A percentile compares a stretch with the other conserved stretches of the same genome.
These are phyloP conservation scores for Ypsolopha scabrella DNA, from an alignment of 2,888 invertebrate species.

Conservation along the genomic window DNA sequence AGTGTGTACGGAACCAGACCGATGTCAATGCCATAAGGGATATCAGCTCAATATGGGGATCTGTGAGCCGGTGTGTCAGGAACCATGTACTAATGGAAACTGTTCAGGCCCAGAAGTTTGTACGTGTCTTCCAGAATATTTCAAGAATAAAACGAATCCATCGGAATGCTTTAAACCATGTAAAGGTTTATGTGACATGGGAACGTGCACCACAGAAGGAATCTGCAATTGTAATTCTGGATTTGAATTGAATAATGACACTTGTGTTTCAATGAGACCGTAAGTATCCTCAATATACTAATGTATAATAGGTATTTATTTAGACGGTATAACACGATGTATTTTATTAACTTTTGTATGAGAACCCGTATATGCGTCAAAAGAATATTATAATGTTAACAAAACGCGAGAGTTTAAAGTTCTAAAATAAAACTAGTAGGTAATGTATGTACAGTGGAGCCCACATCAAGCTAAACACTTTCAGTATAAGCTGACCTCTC, in stretches of 20 bases:
- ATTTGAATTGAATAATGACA: constrained; percentile 19
- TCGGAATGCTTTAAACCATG: constrained; percentile 28
- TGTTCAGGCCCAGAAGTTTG: constrained; percentile 35
- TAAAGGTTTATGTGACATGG: constrained; percentile 21
- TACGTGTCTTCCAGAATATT: constrained; percentile 28
- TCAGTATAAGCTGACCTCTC: no score
- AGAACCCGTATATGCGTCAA: no score
- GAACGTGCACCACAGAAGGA: constrained; percentile 24
- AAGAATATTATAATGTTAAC: no score
- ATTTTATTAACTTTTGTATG: no score
- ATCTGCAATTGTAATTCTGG: constrained; percentile 25
- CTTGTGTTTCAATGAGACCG: constrained; percentile 15
- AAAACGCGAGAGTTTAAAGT: no score
- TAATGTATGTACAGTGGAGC: no score
- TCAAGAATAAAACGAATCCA: constrained; percentile 13
- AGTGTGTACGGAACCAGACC: constrained; percentile 21
- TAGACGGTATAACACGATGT: no score
- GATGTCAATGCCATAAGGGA: constrained; percentile 16
- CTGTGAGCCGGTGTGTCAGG: constrained; percentile 38
- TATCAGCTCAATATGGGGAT: constrained; percentile 10
- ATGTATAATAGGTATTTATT: no score
- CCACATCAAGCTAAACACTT: no score
- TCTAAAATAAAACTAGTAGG: no score
- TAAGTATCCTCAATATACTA: no score
- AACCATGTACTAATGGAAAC: constrained; percentile 31